These are phyloP conservation scores for Pseudoips prasinana DNA, from an alignment of 2,888 invertebrate species.

Conservation along the genomic window DNA sequence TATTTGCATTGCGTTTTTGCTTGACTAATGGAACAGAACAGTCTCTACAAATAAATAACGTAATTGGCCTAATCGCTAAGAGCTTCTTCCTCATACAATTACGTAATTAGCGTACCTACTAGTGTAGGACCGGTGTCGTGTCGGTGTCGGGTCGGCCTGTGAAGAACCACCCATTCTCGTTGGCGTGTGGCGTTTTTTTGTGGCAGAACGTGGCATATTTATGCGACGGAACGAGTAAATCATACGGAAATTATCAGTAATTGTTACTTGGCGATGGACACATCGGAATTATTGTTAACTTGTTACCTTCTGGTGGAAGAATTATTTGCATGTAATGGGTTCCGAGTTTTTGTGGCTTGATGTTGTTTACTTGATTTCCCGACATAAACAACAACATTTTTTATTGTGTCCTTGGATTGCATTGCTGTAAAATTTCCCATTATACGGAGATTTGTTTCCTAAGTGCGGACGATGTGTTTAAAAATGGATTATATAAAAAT, in stretches of 20 bases:
- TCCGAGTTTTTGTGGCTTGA: constrained; percentile 23
- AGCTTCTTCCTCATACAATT: too few relatives aligned
- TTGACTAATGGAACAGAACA: too few relatives aligned
- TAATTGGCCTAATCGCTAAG: too few relatives aligned
- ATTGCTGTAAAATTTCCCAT: too few relatives aligned
- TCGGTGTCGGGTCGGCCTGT: background rate
- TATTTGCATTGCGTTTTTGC: too few relatives aligned
- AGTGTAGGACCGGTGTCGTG: background rate
- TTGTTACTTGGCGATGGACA: constrained; percentile 17
- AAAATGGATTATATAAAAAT: too few relatives aligned
- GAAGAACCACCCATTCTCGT: background rate
- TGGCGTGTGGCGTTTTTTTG: constrained; percentile 19
- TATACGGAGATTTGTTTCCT: too few relatives aligned
- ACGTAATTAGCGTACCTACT: too few relatives aligned
- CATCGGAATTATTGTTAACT: constrained; percentile 10
- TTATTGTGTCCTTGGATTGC: too few relatives aligned
- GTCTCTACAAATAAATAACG: too few relatives aligned
- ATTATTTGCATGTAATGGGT: constrained; percentile 20
- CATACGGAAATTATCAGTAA: constrained; percentile 24
- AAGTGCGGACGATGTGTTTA: too few relatives aligned
- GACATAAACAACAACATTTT: too few relatives aligned
- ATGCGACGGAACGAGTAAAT: constrained; percentile 15
- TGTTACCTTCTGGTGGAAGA: constrained; percentile 11
- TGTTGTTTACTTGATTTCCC: constrained; percentile 19
- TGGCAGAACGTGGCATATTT: constrained; percentile 12